Evolutionary conservation across 1,140 invertebrate species (phyloP).

Genomic region (Lepidurus apus): DNA sequence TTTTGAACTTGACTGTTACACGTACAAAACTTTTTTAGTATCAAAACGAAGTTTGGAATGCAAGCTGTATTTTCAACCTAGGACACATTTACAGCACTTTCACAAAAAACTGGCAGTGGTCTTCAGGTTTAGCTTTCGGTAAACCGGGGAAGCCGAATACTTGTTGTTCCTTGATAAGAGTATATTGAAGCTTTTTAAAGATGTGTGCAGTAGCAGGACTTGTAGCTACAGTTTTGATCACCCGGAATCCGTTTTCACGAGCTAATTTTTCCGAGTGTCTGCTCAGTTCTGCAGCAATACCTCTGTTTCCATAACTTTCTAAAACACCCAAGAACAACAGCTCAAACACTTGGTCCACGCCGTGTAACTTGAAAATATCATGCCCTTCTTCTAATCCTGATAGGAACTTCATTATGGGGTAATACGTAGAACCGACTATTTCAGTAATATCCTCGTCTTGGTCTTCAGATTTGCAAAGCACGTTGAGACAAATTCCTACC

Average conservation of each 20-base stretch:
- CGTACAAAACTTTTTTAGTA: no score
- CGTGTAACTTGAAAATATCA: constrained; percentile 24
- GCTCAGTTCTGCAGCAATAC: constrained; percentile 23
- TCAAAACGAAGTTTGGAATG: no score
- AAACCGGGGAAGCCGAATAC: background rate
- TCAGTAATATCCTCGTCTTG: background rate
- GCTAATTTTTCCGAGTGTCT: constrained; percentile 18
- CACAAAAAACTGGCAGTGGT: background rate
- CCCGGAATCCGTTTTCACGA: background rate
- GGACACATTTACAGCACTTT: background rate
- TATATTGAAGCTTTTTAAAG: background rate
- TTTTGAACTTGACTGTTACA: no score
- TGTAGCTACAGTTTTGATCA: constrained; percentile 26
- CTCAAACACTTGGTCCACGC: constrained; percentile 26
- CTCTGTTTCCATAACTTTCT: background rate
- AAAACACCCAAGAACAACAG: constrained; percentile 30
- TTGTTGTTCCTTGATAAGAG: background rate
- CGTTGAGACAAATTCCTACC: constrained; percentile 27
- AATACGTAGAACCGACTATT: background rate
- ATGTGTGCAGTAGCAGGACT: background rate
- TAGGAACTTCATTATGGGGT: constrained; percentile 19
- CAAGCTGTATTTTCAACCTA: no score
- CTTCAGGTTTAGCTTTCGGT: background rate
- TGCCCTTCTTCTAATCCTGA: constrained; percentile 26
- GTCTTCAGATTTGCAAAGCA: constrained; percentile 26